Percentiles rank a stretch among this genome's conserved stretches.
Evolutionary conservation across 2,113 vertebrate species (phyloP).

Genomic region (Catharus fuscescens): DNA sequence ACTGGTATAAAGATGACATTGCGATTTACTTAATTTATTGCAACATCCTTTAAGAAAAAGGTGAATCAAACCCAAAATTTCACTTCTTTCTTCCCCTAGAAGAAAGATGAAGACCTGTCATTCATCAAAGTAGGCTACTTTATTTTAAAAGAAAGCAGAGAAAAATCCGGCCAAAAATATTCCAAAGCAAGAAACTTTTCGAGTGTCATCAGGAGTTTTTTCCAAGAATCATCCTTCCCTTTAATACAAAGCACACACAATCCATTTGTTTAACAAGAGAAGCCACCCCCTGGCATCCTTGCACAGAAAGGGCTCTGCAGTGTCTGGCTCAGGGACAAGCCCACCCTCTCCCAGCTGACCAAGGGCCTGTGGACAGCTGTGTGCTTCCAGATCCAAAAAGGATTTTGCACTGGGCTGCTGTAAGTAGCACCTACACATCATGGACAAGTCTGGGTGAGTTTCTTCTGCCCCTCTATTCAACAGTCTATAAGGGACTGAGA

Average conservation of each 20-base stretch:
- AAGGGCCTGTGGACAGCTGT: fast-evolving
- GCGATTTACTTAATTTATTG: background rate
- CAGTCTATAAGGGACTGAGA: background rate
- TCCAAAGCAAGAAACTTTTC: background rate
- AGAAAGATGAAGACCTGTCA: background rate
- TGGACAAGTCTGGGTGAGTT: background rate
- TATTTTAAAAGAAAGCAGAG: background rate
- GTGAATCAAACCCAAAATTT: background rate
- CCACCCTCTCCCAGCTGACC: background rate
- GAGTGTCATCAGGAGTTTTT: background rate
- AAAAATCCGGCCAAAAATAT: background rate
- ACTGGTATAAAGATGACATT: background rate
- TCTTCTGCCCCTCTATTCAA: background rate
- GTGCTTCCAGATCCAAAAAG: background rate
- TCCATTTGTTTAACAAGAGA: background rate
- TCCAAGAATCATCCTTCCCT: background rate
- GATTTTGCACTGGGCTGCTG: background rate
- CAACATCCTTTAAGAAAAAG: background rate
- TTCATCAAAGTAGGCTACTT: background rate
- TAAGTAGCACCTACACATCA: background rate
- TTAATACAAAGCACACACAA: background rate
- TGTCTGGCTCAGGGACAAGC: background rate
- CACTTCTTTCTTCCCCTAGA: background rate
- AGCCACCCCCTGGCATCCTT: no score
- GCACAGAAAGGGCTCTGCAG: background rate